Percentiles rank a stretch among this genome's conserved stretches.
phyloP scores from a whole-genome alignment of 2,888 invertebrate species.

The Seira musarum region DNA sequence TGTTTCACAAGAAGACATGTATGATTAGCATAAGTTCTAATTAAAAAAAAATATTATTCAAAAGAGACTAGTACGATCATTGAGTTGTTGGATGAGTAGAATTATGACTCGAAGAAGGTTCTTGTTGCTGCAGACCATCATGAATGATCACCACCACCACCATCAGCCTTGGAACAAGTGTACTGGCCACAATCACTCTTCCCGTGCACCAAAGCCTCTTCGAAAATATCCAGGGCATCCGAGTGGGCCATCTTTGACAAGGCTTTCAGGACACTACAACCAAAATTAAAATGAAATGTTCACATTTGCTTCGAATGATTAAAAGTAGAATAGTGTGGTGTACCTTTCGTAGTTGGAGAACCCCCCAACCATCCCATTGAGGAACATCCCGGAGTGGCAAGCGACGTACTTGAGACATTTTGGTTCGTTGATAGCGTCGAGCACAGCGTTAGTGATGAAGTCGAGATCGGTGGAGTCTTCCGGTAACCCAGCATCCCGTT shows the following conservation, averaged over 20 bases:
- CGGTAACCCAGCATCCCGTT: background rate
- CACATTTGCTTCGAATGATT: too few species aligned
- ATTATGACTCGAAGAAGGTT: too few species aligned
- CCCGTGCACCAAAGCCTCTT: conserved; percentile 26
- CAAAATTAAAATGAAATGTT: background rate
- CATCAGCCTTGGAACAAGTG: too few species aligned
- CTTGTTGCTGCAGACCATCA: too few species aligned
- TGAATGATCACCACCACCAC: too few species aligned
- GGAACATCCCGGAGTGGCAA: conserved; percentile 43
- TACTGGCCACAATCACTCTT: conserved; percentile 17
- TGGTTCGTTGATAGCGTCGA: conserved; percentile 29
- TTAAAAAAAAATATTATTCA: too few species aligned
- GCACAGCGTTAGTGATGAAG: conserved; percentile 33
- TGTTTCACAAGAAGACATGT: too few species aligned
- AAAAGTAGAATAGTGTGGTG: background rate
- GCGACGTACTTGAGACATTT: conserved; percentile 28
- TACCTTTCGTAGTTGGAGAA: conserved; percentile 30
- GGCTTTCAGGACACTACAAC: conserved; percentile 7
- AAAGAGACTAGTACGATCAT: background rate
- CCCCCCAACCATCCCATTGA: conserved; percentile 9
- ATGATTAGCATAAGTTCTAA: too few species aligned
- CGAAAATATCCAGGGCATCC: conserved; percentile 24
- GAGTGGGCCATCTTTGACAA: conserved; percentile 10
- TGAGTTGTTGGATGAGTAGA: too few species aligned
- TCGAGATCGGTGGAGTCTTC: conserved; percentile 21